A percentile compares a stretch with the other conserved stretches of the same genome.
Evolutionary conservation across 2,888 invertebrate genomes (phyloP).

Genomic region (Blastobasis adustella): DNA sequence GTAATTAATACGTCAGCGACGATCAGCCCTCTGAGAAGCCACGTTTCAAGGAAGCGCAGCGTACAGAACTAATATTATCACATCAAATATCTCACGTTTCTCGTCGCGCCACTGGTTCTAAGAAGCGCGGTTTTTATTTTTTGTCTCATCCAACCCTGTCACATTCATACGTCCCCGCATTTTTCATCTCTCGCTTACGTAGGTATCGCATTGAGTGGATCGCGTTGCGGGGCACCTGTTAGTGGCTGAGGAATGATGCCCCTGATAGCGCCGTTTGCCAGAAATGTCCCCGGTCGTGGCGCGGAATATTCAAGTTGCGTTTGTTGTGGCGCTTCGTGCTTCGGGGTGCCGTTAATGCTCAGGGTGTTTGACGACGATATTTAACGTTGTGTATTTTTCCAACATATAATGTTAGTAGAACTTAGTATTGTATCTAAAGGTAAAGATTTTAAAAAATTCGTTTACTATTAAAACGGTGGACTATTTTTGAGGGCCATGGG

Average conservation of each 20-base stretch:
- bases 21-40: slow-evolving; percentile 29
- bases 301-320: too few relatives aligned
- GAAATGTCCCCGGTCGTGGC: too few relatives aligned
- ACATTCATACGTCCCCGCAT: slow-evolving; percentile 40
- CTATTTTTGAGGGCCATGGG: slow-evolving; percentile 14
- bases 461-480: neutral
- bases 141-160: slow-evolving; percentile 34
- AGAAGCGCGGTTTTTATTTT: slow-evolving; percentile 38
- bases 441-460: too few relatives aligned
- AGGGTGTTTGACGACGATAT: too few relatives aligned
- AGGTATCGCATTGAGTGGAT: slow-evolving; percentile 25
- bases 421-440: too few relatives aligned
- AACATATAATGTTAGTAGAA: too few relatives aligned
- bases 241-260: slow-evolving; percentile 8
- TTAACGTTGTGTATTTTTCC: too few relatives aligned
- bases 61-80: slow-evolving; percentile 60
- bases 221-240: slow-evolving; percentile 48
- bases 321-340: too few relatives aligned
- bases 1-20: slow-evolving; percentile 53
- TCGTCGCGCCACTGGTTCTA: slow-evolving; percentile 40
- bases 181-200: slow-evolving; percentile 33
- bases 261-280: too few relatives aligned
- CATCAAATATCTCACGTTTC: slow-evolving; percentile 57
- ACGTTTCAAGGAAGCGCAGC: slow-evolving; percentile 48
- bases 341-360: too few relatives aligned